Base-by-base conservation (phyloP, 2,888 invertebrate species). In the Apamea crenata region DNA sequence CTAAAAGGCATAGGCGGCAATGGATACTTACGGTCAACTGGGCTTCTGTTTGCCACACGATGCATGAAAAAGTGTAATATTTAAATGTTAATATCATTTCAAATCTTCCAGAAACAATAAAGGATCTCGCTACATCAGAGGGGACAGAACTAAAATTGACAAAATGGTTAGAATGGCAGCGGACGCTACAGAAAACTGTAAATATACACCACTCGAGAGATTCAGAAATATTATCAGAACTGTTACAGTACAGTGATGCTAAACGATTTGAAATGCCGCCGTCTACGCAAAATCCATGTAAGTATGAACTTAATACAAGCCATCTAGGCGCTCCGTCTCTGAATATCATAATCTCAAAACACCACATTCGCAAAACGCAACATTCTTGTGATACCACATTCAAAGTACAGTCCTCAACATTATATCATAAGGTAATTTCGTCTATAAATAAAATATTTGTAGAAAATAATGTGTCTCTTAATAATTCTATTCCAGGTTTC, bases 221-320 rank as follows among this genome's bases (percentile, higher is more conserved):
- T 82, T 93, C 96, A 2, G 93, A 96, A 85, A 93, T 97, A 69
- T 91, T 97, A 29, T 92, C 95, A 10, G 93, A 95, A 32, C 88
- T 97, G 40, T 91, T 97, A 40, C 95, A 97, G 83, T 96, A 94
- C 76, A 95, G 97, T 53, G 97, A 97, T 86, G 94, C 95, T 1
- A 97, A 96, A 88, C 92, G 97, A 82, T 97, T 95, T 82, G 96
- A 97, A 74, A 88, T 97, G 84, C 95, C 96, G 1, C 86, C 92
- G 18, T 91, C 94, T 65, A 94, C 95, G 2, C 97, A 96, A 91
- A 93, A 94, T 80, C 93, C 94, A 83, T 91, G 97, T 97, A 91
- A 93, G 94, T 89, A 74, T 14, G 1, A 63, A n/a, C 0, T 18
- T 3, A 32, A 63, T 18, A 32, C 7, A 32, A 29, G 29, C 25